Evolutionary conservation across 2,113 vertebrate species (phyloP), one percentile per base, ranked within the genome.

Genomic region (Bubalus kerabau): DNA sequence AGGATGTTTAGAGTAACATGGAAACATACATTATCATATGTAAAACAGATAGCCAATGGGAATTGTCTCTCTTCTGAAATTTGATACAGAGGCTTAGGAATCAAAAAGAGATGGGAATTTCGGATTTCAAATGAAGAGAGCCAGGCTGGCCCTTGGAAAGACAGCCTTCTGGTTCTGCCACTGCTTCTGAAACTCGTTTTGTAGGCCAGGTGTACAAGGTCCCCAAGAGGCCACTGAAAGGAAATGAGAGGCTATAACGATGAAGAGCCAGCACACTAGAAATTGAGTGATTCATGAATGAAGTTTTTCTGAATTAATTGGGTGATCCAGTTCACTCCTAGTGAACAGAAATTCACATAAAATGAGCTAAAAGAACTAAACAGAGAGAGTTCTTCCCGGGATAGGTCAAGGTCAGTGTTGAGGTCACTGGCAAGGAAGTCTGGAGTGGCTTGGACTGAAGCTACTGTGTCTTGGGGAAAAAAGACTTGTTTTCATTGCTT

Each of bases 381-480:
- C 52, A 95, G 97, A 97, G 46, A 23, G 2, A 90, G 98, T 96
- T 97, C 96, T 98, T 98, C 91, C 98, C 98, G 71, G 97, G 94
- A 95, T 59, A 97, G 91, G 43, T 85, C 87, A 71, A 54, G 98
- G 98, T 98, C 98, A 97, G 23, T 78, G 92, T 46, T 3, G 74
- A 98, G 98, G 98, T 98, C 98, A 80, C 2, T 11, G 1, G 80
- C 1, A 16, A 98, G 98, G 98, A 98, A 99, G 97, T 16, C 0
- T 76, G 32, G 56, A 91, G 88, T 90, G 0, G 19, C 94, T 85
- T 43, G 86, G 71, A 98, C 98, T 98, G 97, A 88, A 97, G 95
- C 93, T 91, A 64, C 98, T 98, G 97, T 98, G 92, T 95, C 54
- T 88, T 74, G 87, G 95, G 96, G 95, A 83, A 97, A 94, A 97